phyloP scores from a whole-genome alignment of 1,140 invertebrate species.

The Zaprionus kolodkinae region DNA sequence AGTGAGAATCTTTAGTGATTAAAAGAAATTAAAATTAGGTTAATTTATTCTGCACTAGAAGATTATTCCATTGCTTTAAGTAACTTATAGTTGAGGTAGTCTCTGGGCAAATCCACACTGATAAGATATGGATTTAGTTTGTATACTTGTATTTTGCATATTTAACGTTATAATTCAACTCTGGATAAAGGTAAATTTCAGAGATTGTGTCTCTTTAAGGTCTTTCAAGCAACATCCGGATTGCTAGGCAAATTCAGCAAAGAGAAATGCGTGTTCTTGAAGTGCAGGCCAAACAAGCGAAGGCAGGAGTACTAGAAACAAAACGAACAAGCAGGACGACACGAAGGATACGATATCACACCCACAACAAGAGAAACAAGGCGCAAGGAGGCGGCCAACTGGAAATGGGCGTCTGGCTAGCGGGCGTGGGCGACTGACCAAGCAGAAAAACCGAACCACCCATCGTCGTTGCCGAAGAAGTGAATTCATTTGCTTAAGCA shows the following conservation, averaged over 20 bases:
- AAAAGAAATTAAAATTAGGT: background rate
- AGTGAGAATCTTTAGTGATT: too few relatives aligned
- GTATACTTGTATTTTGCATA: background rate
- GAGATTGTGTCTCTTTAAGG: slow-evolving; percentile 35
- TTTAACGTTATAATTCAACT: background rate
- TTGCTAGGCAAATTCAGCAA: slow-evolving; percentile 66
- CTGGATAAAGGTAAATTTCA: background rate
- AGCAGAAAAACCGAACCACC: slow-evolving; percentile 64
- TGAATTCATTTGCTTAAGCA: slow-evolving; percentile 80
- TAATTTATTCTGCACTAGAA: background rate
- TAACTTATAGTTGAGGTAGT: background rate
- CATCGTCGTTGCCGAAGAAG: slow-evolving; percentile 59
- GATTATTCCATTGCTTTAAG: background rate
- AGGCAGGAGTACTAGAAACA: slow-evolving; percentile 57
- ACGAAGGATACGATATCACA: slow-evolving; percentile 10
- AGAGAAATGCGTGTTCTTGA: slow-evolving; percentile 64
- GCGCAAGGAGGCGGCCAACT: background rate
- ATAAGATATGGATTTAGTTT: background rate
- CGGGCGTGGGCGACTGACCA: slow-evolving; percentile 32
- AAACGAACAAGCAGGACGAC: slow-evolving; percentile 59
- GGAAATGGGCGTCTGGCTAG: slow-evolving; percentile 5
- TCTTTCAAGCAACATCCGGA: slow-evolving; percentile 20
- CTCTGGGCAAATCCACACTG: background rate
- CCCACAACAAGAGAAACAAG: slow-evolving; percentile 16
- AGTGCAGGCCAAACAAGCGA: slow-evolving; percentile 71